Conservation (phyloP, 2,113 vertebrate species). For the Microcebus ravelobensis region DNA sequence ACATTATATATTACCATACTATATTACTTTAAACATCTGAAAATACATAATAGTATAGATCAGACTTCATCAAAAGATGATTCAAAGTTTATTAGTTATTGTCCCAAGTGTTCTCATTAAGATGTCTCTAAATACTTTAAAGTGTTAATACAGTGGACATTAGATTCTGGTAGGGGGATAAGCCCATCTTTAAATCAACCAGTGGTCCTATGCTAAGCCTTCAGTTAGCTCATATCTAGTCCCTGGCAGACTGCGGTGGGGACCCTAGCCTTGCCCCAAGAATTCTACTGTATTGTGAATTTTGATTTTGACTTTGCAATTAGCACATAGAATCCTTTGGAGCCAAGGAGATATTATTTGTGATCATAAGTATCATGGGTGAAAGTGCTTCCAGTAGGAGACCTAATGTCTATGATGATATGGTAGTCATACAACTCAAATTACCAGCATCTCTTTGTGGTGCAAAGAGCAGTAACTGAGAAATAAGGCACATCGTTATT, state of each 20-base stretch:
- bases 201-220: background rate
- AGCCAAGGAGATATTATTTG: background rate
- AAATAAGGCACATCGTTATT: background rate
- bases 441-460: background rate
- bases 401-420: background rate
- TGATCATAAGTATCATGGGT: background rate
- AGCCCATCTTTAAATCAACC: background rate
- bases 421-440: background rate
- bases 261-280: background rate
- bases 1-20: background rate
- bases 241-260: background rate
- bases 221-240: background rate
- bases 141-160: background rate
- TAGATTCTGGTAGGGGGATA: background rate
- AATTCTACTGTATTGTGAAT: background rate
- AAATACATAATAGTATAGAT: background rate
- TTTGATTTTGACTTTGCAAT: constrained; percentile 6
- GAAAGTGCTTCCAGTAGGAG: background rate
- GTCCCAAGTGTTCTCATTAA: background rate
- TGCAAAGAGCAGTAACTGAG: background rate
- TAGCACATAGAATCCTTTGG: background rate
- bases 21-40: background rate
- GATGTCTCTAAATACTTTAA: constrained; percentile 6
- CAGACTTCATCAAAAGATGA: constrained; percentile 23
- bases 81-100: constrained; percentile 21